Evolutionary conservation across 2,113 vertebrate genomes (phyloP).

Genomic region (Istiophorus platypterus): DNA sequence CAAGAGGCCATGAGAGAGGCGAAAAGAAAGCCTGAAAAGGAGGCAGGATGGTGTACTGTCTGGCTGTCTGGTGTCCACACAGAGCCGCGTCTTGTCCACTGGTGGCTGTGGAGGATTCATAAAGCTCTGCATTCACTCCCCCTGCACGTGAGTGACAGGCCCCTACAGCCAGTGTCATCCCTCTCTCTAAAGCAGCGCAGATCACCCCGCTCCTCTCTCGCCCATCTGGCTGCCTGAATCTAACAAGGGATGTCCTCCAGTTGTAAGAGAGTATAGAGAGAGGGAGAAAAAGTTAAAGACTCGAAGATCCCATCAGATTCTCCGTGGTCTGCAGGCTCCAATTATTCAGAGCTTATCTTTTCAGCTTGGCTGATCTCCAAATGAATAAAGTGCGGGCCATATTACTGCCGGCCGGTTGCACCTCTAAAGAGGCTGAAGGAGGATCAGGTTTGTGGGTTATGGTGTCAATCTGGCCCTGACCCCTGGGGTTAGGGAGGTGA

Average conservation of each 20-base stretch:
- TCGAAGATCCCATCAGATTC: slow-evolving; percentile 84
- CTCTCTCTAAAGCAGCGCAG: slow-evolving; percentile 57
- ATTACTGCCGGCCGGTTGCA: slow-evolving; percentile 92
- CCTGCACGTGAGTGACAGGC: slow-evolving; percentile 80
- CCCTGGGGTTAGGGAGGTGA: slow-evolving; percentile 85
- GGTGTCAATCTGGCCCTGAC: slow-evolving; percentile 89
- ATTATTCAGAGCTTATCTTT: slow-evolving; percentile 98
- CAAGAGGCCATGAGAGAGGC: slow-evolving; percentile 42
- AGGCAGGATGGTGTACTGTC: slow-evolving; percentile 68
- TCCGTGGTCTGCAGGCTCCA: slow-evolving; percentile 90
- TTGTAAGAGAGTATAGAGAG: slow-evolving; percentile 68
- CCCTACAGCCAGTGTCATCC: slow-evolving; percentile 75
- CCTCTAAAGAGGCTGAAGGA: slow-evolving; percentile 87
- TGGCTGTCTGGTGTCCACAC: slow-evolving; percentile 81
- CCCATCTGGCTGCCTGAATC: slow-evolving; percentile 87
- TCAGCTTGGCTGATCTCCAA: slow-evolving; percentile 88
- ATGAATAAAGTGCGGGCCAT: slow-evolving; percentile 90
- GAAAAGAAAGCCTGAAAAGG: slow-evolving; percentile 62
- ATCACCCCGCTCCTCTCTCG: slow-evolving; percentile 81
- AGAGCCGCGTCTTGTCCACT: slow-evolving; percentile 80
- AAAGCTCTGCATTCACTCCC: slow-evolving; percentile 77
- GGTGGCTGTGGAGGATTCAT: slow-evolving; percentile 84
- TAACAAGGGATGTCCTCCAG: slow-evolving; percentile 81
- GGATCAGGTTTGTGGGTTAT: slow-evolving; percentile 88
- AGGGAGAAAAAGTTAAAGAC: slow-evolving; percentile 73